phyloP scores from a whole-genome alignment of 1,140 invertebrate genomes.

The Drosophila burlai region DNA sequence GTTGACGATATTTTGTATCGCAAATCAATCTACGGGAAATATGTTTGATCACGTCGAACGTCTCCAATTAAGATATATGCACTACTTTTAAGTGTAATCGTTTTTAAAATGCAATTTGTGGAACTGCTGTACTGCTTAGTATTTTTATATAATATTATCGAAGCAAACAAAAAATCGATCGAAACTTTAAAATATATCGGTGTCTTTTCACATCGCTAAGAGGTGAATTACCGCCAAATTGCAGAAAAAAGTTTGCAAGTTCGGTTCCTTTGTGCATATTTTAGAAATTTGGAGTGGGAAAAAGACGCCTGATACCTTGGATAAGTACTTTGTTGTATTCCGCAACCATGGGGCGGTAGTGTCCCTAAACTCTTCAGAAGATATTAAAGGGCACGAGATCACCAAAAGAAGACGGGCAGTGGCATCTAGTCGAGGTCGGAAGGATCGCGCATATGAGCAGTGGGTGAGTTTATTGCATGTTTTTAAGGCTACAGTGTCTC shows the following conservation, averaged over 20 bases:
- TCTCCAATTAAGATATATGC: background rate
- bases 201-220: background rate
- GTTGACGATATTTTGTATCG: background rate
- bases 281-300: too few species aligned
- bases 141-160: too few species aligned
- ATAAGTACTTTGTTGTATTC: too few species aligned
- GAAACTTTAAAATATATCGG: too few species aligned
- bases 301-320: too few species aligned
- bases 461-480: background rate
- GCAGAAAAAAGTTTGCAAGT: too few species aligned
- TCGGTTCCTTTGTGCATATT: too few species aligned
- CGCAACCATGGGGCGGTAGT: too few species aligned
- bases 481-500: background rate
- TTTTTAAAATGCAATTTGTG: background rate
- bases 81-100: background rate
- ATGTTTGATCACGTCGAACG: background rate
- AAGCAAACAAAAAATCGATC: too few species aligned
- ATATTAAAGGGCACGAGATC: too few species aligned
- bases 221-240: background rate
- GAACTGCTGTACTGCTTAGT: too few species aligned
- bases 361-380: too few species aligned
- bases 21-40: background rate
- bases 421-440: background rate
- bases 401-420: background rate
- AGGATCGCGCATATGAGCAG: background rate